Evolutionary conservation across 2,113 vertebrate species (phyloP), one percentile per base, ranked within the genome.

Genomic region (Thalassoma bifasciatum): DNA sequence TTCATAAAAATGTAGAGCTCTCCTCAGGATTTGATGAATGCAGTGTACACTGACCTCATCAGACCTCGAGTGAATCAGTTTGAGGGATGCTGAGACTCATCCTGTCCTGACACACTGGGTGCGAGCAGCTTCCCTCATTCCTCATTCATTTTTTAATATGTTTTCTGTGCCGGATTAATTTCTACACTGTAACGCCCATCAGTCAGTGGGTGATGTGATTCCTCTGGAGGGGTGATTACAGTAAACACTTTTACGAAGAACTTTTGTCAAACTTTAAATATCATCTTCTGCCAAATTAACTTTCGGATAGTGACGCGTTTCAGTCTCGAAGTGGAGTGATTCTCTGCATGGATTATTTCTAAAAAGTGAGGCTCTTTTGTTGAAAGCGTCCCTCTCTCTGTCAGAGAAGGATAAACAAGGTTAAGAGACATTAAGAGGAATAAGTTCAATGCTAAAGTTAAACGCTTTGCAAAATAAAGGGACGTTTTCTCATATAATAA

Each of bases 161-260:
- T 88, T 82, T 82, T 71, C 77, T 37, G 74, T 52, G 49, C 75
- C 69, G 72, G 67, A 85, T 87, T 77, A 70, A 88, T 88, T 76
- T 83, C 64, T 81, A 57, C 69, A 83, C 75, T 70, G 72, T 40
- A 79, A 63, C 66, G 77, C 77, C 62, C 79, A 86, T 87, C 76
- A 73, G 36, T 91, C 87, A 82, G 79, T 58, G 82, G 53, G 73
- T 30, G 77, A 68, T 60, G 58, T 26, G 59, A 66, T 46, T 62
- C 66, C 84, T 72, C 40, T 10, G 53, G n/a, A n/a, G 58, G 73
- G 49, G 21, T 78, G 75, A 89, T 84, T 62, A 77, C 69, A 72
- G 40, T 34, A 67, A 76, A 81, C 44, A 38, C 66, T 60, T 59
- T 21, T 17, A 42, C 11, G n/a, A 8, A 13, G 42, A 38, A 59